A percentile compares a stretch with the other conserved stretches of the same genome.
Evolutionary conservation across 2,113 vertebrate species (phyloP).

Genomic region (Phoxinus phoxinus): DNA sequence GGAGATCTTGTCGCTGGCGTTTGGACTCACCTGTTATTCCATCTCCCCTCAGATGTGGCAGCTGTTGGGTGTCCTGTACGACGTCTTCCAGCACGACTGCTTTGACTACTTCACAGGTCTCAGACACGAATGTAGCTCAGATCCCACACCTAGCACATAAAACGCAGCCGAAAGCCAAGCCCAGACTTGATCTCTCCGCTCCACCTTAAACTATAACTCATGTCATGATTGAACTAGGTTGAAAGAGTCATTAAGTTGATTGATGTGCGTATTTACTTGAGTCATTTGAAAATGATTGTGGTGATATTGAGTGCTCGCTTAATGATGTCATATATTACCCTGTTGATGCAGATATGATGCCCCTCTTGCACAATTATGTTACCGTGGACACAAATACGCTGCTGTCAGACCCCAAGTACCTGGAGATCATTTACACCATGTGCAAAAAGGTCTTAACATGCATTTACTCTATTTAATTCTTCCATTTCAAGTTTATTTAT

Average conservation of each 20-base stretch:
- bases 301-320: neutral
- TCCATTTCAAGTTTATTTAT: neutral
- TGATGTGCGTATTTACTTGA: neutral
- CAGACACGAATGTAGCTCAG: neutral
- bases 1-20: constrained; percentile 94
- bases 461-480: constrained; percentile 7
- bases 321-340: constrained; percentile 32
- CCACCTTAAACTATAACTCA: constrained; percentile 29
- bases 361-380: constrained; percentile 97
- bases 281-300: neutral
- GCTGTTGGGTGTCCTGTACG: constrained; percentile 88
- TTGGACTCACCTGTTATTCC: constrained; percentile 91
- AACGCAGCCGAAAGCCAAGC: neutral
- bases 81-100: constrained; percentile 95
- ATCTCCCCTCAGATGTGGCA: constrained; percentile 98
- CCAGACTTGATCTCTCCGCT: constrained; percentile 4
- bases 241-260: constrained; percentile 25
- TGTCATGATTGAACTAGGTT: constrained; percentile 5
- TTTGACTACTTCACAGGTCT: constrained; percentile 96
- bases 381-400: constrained; percentile 94
- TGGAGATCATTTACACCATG: constrained; percentile 97
- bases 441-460: constrained; percentile 88
- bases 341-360: constrained; percentile 93
- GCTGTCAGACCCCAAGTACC: constrained; percentile 89
- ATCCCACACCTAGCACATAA: neutral